phyloP scores from a whole-genome alignment of 92 coral and sea anemone species.

The Diadumene lineata region DNA sequence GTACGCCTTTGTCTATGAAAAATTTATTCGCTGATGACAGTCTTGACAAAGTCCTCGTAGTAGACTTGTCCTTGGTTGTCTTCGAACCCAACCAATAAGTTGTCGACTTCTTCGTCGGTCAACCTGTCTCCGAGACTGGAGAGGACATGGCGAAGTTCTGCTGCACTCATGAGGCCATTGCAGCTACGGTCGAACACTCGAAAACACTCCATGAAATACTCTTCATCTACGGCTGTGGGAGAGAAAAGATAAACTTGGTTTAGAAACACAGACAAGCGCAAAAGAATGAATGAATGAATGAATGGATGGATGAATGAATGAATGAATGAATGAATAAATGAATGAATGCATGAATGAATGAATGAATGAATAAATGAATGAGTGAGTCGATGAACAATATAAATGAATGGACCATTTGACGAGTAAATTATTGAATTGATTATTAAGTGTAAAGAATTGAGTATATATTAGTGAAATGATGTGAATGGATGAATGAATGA shows the following conservation, averaged over 20 bases:
- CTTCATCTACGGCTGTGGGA: slow-evolving; percentile 64
- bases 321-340: not conserved
- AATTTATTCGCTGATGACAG: slow-evolving; percentile 75
- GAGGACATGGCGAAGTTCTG: slow-evolving; percentile 92
- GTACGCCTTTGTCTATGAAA: no score
- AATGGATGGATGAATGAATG: not conserved
- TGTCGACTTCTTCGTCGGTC: slow-evolving; percentile 83
- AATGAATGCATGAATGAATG: not conserved
- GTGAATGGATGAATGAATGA: not conserved
- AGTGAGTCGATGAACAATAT: not conserved
- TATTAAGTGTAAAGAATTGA: not conserved
- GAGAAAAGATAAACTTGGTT: not conserved
- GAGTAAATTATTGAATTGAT: not conserved
- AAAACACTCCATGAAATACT: slow-evolving; percentile 91
- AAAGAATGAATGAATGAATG: not conserved
- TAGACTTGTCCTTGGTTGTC: slow-evolving; percentile 91
- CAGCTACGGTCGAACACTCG: slow-evolving; percentile 89
- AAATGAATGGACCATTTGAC: no score
- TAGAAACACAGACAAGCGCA: no score
- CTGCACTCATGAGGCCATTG: slow-evolving; percentile 85
- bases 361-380: not conserved
- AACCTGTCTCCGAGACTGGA: slow-evolving; percentile 89
- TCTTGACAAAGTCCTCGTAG: slow-evolving; percentile 84
- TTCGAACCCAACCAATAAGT: slow-evolving; percentile 78
- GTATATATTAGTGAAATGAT: no score